phyloP scores from a whole-genome alignment of 2,888 invertebrate genomes.

The Apamea sordens region DNA sequence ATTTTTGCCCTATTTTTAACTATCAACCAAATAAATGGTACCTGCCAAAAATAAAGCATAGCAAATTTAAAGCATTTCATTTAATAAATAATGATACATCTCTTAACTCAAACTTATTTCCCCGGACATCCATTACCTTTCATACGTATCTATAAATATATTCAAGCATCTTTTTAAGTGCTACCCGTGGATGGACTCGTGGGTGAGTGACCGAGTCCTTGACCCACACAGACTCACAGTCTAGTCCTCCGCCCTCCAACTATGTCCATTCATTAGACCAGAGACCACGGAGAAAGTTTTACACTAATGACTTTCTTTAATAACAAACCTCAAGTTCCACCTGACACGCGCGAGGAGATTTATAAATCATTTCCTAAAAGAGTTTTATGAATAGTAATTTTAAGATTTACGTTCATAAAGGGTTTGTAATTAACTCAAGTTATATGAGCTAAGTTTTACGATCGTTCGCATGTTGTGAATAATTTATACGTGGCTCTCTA shows the following conservation, averaged over 20 bases:
- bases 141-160: slow-evolving; percentile 15
- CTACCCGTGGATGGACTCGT: slow-evolving; percentile 66
- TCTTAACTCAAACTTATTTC: background rate
- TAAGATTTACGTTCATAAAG: slow-evolving; percentile 26
- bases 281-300: slow-evolving; percentile 63
- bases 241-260: slow-evolving; percentile 52
- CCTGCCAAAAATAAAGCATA: no score
- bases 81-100: background rate
- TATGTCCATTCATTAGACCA: slow-evolving; percentile 65
- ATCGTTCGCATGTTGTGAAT: slow-evolving; percentile 22
- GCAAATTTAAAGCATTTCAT: background rate
- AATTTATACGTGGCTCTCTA: slow-evolving; percentile 15
- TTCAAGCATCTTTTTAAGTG: slow-evolving; percentile 35
- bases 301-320: slow-evolving; percentile 26
- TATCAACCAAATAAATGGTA: background rate
- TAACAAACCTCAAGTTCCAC: background rate
- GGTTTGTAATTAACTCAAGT: slow-evolving; percentile 29
- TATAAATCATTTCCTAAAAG: slow-evolving; percentile 6
- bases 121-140: slow-evolving; percentile 16
- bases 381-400: slow-evolving; percentile 28
- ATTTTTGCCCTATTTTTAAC: background rate
- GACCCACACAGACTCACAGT: slow-evolving; percentile 74
- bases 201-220: slow-evolving; percentile 85
- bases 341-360: slow-evolving; percentile 5
- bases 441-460: slow-evolving; percentile 39